Conservation (phyloP, 2,888 invertebrate species). For the Noctuana brunneofusca region DNA sequence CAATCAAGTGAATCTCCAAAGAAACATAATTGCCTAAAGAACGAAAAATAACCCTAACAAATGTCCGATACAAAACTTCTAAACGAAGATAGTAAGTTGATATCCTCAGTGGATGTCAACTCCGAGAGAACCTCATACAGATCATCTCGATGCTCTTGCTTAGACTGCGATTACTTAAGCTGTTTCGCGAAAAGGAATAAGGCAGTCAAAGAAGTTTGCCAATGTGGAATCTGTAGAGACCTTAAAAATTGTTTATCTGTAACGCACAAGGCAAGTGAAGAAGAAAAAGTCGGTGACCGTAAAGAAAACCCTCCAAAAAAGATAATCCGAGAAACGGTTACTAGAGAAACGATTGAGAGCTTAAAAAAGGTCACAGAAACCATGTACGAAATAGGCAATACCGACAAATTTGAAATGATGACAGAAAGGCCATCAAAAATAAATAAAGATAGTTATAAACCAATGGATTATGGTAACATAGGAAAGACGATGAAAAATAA, state of each 20-base stretch:
- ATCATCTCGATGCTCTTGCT: slow-evolving; percentile 53
- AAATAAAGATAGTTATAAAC: not conserved
- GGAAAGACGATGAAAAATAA: not conserved
- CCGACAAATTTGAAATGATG: slow-evolving; percentile 10
- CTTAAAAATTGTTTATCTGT: slow-evolving; percentile 4
- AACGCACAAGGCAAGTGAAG: not conserved
- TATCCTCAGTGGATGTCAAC: slow-evolving; percentile 12
- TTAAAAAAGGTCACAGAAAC: slow-evolving; percentile 29
- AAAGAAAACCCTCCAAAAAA: slow-evolving; percentile 16
- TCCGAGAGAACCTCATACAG: slow-evolving; percentile 15
- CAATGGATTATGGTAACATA: not conserved
- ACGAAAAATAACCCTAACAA: slow-evolving; percentile 4
- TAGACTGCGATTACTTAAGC: slow-evolving; percentile 48
- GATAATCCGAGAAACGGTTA: slow-evolving; percentile 23
- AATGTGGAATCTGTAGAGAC: slow-evolving; percentile 13
- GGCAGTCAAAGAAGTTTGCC: slow-evolving; percentile 16
- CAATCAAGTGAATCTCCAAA: slow-evolving; percentile 36
- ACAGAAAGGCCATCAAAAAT: slow-evolving; percentile 4
- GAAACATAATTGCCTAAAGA: slow-evolving; percentile 42
- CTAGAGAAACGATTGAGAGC: slow-evolving; percentile 28
- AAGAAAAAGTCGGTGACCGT: not conserved
- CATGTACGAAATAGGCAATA: slow-evolving; percentile 18
- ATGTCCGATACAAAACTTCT: slow-evolving; percentile 20
- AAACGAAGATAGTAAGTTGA: slow-evolving; percentile 12
- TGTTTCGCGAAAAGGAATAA: slow-evolving; percentile 48